Evolutionary conservation across 1,140 invertebrate species (phyloP).

Genomic region (Chlorops oryzae): DNA sequence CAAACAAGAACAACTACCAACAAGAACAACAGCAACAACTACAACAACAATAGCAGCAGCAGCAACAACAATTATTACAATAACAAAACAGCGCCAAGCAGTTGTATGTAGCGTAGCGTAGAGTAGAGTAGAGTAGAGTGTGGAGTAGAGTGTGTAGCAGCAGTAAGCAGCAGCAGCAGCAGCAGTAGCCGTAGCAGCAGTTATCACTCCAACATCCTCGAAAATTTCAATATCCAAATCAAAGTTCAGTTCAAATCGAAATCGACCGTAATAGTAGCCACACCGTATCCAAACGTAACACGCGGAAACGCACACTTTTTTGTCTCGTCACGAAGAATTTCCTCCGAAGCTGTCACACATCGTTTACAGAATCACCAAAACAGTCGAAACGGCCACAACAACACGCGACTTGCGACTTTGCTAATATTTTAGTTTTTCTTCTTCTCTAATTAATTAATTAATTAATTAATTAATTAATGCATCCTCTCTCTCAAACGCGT

Average conservation of each 20-base stretch:
- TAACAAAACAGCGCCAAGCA: too few species aligned
- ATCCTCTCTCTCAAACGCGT: too few species aligned
- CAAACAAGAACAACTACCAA: neutral
- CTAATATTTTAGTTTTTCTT: too few species aligned
- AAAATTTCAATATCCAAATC: conserved; percentile 47
- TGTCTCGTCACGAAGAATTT: too few species aligned
- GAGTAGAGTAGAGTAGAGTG: neutral
- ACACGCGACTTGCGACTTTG: too few species aligned
- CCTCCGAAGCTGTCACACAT: too few species aligned
- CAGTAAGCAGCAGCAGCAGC: neutral
- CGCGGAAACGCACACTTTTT: conserved; percentile 5
- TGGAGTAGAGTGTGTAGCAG: neutral
- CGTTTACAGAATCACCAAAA: too few species aligned
- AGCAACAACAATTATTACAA: too few species aligned
- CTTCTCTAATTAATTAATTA: too few species aligned
- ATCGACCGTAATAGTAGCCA: conserved; percentile 46
- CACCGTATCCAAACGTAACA: conserved; percentile 38
- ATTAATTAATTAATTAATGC: too few species aligned
- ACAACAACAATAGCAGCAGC: neutral
- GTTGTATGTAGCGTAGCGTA: too few species aligned
- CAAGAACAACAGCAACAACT: neutral
- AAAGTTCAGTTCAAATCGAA: conserved; percentile 48
- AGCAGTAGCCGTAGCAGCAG: conserved; percentile 1
- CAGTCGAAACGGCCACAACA: too few species aligned
- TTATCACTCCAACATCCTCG: conserved; percentile 28